Conservation (phyloP, 2,797 vertebrate species). For the Alcedo atthis region DNA sequence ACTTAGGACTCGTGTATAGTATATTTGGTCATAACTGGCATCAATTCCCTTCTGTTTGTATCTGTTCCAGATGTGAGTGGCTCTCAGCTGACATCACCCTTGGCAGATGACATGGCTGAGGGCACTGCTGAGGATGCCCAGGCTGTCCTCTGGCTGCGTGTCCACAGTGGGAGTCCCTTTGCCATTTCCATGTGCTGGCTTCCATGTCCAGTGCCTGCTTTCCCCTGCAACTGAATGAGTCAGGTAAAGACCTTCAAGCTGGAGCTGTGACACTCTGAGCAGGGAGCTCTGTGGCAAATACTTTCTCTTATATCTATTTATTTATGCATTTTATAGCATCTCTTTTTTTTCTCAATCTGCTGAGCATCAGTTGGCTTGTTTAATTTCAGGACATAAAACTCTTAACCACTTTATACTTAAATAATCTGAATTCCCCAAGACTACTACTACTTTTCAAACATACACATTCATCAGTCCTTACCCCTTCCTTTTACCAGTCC, state of each 20-base stretch:
- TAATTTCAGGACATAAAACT: neutral
- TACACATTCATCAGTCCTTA: neutral
- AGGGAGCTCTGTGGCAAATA: neutral
- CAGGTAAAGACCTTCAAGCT: constrained; percentile 63
- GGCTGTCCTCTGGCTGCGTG: constrained; percentile 46
- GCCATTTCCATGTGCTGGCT: constrained; percentile 76
- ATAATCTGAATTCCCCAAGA: neutral
- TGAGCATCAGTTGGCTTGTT: neutral
- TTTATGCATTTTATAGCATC: neutral
- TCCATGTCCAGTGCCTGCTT: constrained; percentile 80
- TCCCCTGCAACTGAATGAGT: constrained; percentile 77
- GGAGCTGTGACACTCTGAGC: neutral
- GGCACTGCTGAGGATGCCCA: constrained; percentile 14
- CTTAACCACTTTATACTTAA: neutral
- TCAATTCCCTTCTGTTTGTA: neutral
- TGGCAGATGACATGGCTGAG: constrained; percentile 52
- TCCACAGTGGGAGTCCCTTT: neutral
- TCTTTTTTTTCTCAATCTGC: neutral
- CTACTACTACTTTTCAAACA: neutral
- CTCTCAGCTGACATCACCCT: neutral
- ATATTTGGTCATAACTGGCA: neutral
- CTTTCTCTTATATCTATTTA: neutral
- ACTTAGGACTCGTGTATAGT: neutral
- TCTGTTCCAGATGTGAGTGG: constrained; percentile 2
- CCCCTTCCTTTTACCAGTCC: neutral